A percentile compares a stretch with the other conserved stretches of the same genome.
These are phyloP conservation scores for Huso huso DNA, from an alignment of 2,797 vertebrate species.

Conservation along the genomic window DNA sequence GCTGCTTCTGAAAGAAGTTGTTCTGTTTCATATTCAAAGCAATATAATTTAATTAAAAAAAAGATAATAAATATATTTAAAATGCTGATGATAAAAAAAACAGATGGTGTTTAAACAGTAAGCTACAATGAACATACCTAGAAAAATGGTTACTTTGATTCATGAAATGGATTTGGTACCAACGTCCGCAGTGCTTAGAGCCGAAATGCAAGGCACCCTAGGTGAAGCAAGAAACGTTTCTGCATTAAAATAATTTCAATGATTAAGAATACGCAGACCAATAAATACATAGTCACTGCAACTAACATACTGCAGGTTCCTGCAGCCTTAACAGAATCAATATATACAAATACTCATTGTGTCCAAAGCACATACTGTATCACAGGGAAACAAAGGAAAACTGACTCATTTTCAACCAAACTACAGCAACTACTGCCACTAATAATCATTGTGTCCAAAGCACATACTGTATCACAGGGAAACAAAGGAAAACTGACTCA, in stretches of 20 bases:
- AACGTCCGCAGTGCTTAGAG: not conserved
- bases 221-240: slow-evolving; percentile 42
- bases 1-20: slow-evolving; percentile 22
- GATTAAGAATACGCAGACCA: slow-evolving; percentile 32
- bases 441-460: slow-evolving; percentile 26
- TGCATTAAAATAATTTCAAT: not conserved
- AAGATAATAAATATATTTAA: slow-evolving; percentile 2
- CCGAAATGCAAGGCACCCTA: slow-evolving; percentile 53
- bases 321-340: slow-evolving; percentile 45
- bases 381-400: too few relatives aligned
- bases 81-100: not conserved
- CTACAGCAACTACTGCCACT: too few relatives aligned
- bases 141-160: not conserved
- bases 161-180: not conserved
- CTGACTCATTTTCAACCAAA: too few relatives aligned
- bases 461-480: too few relatives aligned
- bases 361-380: too few relatives aligned
- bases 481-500: too few relatives aligned
- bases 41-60: not conserved
- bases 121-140: too few relatives aligned
- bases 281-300: slow-evolving; percentile 54
- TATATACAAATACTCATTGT: slow-evolving; percentile 51
- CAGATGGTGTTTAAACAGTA: too few relatives aligned
- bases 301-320: slow-evolving; percentile 42
- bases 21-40: not conserved